phyloP scores from a whole-genome alignment of 1,140 invertebrate genomes.

The Nixonia krombeini region DNA sequence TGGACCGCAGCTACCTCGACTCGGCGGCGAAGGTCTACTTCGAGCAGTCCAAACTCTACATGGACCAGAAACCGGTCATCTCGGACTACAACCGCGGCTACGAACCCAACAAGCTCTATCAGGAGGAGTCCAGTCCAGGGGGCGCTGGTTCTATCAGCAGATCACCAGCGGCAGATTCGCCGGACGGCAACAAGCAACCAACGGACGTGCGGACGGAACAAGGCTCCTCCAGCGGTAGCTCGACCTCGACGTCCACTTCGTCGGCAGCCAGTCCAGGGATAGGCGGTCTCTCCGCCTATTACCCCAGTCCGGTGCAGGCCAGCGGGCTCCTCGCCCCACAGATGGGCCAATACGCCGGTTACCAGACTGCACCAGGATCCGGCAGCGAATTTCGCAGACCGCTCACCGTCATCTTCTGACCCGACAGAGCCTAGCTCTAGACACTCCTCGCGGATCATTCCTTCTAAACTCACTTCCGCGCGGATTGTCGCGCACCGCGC shows the following conservation, averaged over 20 bases:
- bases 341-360: constrained; percentile 77
- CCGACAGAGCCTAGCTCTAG: constrained; percentile 74
- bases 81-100: constrained; percentile 69
- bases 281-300: constrained; percentile 73
- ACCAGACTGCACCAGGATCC: constrained; percentile 71
- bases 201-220: constrained; percentile 72
- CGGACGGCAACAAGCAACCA: constrained; percentile 72
- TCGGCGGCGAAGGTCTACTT: constrained; percentile 85
- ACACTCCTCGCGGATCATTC: constrained; percentile 52
- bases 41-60: constrained; percentile 83
- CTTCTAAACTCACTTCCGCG: constrained; percentile 11
- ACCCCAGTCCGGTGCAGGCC: constrained; percentile 72
- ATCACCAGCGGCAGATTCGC: constrained; percentile 75
- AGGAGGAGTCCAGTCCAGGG: constrained; percentile 81
- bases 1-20: constrained; percentile 77
- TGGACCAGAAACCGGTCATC: constrained; percentile 77
- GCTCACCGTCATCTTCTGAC: constrained; percentile 90
- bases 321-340: constrained; percentile 71
- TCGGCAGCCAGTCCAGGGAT: constrained; percentile 76
- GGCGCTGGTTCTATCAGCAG: constrained; percentile 67
- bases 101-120: constrained; percentile 73
- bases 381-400: constrained; percentile 83
- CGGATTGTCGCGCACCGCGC: too few relatives aligned
- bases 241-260: constrained; percentile 74
- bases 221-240: constrained; percentile 69